A percentile compares a stretch with the other conserved stretches of the same genome.
These are phyloP conservation scores for Ischnus inquisitorius DNA, from an alignment of 2,888 invertebrate genomes.

Conservation along the genomic window DNA sequence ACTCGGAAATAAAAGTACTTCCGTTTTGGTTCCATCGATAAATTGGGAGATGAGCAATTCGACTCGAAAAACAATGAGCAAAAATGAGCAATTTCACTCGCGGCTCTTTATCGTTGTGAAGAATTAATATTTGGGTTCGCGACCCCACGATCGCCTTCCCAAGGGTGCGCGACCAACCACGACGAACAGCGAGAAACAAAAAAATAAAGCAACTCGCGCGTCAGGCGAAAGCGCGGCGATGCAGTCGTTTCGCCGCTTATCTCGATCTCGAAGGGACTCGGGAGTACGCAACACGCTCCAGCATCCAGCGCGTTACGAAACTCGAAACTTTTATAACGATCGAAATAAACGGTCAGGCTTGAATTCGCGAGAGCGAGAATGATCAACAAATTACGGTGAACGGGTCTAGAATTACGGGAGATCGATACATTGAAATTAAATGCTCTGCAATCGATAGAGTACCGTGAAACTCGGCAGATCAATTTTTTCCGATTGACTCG, in stretches of 20 bases:
- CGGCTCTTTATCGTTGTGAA: not conserved
- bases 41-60: not conserved
- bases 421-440: not conserved
- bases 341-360: not conserved
- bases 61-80: not conserved
- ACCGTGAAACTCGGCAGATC: too few relatives aligned
- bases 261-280: constrained; percentile 13
- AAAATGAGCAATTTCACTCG: not conserved
- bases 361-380: not conserved
- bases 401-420: not conserved
- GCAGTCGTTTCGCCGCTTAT: not conserved
- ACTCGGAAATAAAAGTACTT: not conserved
- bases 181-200: not conserved
- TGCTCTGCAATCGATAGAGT: not conserved
- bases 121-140: not conserved
- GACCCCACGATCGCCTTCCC: not conserved
- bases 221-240: constrained; percentile 68
- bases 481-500: too few relatives aligned
- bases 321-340: not conserved
- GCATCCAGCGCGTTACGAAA: constrained; percentile 1
- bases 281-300: constrained; percentile 1
- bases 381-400: not conserved
- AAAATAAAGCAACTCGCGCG: constrained; percentile 59
- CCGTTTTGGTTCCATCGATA: not conserved
- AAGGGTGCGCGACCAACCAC: not conserved